Percentiles rank a stretch among this genome's conserved stretches.
Evolutionary conservation across 2,113 vertebrate species (phyloP).

Genomic region (Thunnus maccoyii): DNA sequence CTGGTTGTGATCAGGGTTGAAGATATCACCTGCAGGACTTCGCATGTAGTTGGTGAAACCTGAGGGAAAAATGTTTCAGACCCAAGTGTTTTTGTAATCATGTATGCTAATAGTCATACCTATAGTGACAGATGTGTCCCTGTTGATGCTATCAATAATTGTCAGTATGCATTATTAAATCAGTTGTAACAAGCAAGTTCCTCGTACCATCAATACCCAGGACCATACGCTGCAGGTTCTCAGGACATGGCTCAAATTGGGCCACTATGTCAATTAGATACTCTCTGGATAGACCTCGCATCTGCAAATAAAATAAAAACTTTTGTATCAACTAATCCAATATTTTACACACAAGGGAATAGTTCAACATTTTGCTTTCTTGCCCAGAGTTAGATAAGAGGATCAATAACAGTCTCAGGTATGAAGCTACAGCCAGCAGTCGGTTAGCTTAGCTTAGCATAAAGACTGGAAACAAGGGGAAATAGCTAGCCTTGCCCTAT

Average conservation of each 20-base stretch:
- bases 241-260: constrained; percentile 92
- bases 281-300: constrained; percentile 88
- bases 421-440: too few species aligned
- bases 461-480: too few species aligned
- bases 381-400: too few species aligned
- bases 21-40: constrained; percentile 93
- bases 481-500: too few species aligned
- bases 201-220: constrained; percentile 94
- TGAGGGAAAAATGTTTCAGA: constrained; percentile 55
- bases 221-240: constrained; percentile 88
- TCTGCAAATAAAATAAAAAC: constrained; percentile 78
- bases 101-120: neutral
- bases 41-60: constrained; percentile 95
- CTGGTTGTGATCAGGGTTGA: constrained; percentile 91
- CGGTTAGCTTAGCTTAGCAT: too few species aligned
- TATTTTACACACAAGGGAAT: neutral
- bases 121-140: neutral
- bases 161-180: neutral
- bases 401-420: too few species aligned
- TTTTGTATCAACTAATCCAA: neutral
- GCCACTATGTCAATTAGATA: constrained; percentile 89
- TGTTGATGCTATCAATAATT: neutral
- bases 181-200: neutral
- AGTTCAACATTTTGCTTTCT: too few species aligned
- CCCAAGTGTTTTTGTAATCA: neutral